Percentiles rank a stretch among this genome's conserved stretches.
Conservation (phyloP, 1,140 invertebrate species). For the Hycleus cichorii region DNA sequence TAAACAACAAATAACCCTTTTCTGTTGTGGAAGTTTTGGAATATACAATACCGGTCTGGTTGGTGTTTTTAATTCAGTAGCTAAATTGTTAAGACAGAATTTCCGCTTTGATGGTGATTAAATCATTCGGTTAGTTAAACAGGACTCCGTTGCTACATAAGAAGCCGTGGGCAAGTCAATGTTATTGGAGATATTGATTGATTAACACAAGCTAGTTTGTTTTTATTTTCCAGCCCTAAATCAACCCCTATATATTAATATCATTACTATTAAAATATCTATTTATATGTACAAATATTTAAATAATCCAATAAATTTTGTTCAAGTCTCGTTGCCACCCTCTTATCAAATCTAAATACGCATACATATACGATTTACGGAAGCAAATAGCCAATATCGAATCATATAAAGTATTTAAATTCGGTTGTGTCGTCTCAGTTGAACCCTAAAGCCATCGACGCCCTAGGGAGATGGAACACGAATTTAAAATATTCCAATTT, state of each 20-base stretch:
- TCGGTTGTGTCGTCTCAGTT: constrained; percentile 5
- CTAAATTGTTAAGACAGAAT: constrained; percentile 28
- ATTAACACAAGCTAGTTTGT: constrained; percentile 24
- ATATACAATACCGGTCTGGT: background rate
- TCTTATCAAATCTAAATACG: background rate
- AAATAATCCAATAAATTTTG: constrained; percentile 3
- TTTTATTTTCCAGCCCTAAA: constrained; percentile 9
- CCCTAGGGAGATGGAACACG: constrained; percentile 24
- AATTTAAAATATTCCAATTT: constrained; percentile 33
- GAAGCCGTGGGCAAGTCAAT: constrained; percentile 14
- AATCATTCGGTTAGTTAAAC: constrained; percentile 33
- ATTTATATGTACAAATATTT: no score
- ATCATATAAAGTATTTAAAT: constrained; percentile 22
- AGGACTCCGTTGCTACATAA: constrained; percentile 6
- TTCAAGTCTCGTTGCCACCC: background rate
- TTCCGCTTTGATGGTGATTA: constrained; percentile 27
- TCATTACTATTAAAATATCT: no score
- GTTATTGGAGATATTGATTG: constrained; percentile 32
- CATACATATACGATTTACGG: background rate
- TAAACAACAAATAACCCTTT: no score
- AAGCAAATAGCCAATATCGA: constrained; percentile 15
- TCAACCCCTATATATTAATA: no score
- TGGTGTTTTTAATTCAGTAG: constrained; percentile 29
- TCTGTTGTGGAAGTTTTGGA: no score
- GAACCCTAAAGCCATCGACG: constrained; percentile 20